Base-by-base conservation (phyloP, 2,797 vertebrate genomes). In the Rhynchonycteris naso region DNA sequence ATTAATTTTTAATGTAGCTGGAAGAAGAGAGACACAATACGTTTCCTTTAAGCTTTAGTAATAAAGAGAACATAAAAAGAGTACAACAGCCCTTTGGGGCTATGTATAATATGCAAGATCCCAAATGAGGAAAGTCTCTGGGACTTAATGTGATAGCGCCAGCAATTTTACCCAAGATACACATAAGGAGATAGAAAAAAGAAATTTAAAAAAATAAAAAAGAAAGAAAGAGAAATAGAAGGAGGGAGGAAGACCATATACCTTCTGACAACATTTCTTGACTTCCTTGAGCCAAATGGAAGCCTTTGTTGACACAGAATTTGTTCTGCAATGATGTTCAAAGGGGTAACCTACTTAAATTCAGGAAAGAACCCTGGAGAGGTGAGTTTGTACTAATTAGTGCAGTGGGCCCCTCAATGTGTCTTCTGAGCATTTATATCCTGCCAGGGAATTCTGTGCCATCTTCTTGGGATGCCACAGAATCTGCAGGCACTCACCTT, bases 1-100 rank as follows among this genome's bases (percentile, higher is more conserved):
- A 86, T 93, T 19, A 76, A 94, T 88, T 97, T 94, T 95, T 83
- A 91, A 96, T 61, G 66, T 54, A 83, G 87, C 56, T n/a, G 61
- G 61, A 71, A 84, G 52, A 84, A 94, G 82, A 93, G 50, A 96
- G 72, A 86, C 21, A 56, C 15, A 89, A 76, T 71, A 78, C 84
- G 58, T 59, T 93, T 54, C 88, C 66, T 19, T 69, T 72, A 91
- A 78, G 92, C 38, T 85, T 90, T 75, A 50, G 68, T 78, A 88
- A 87, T 93, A 91, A 95, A 96, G 74, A 69, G 50, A 54, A 83
- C 35, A 56, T 90, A 74, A 88, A 96, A 88, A 80, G 71, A 82
- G 66, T 66, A 43, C 47, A 22, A 28, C 35, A 84, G 43, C 83
- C 61, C 82, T 93, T 88, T 76, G 87, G 81, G 92, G 52, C 35